These are phyloP conservation scores for Campoletis sonorensis DNA, from an alignment of 1,140 invertebrate species.

Conservation along the genomic window DNA sequence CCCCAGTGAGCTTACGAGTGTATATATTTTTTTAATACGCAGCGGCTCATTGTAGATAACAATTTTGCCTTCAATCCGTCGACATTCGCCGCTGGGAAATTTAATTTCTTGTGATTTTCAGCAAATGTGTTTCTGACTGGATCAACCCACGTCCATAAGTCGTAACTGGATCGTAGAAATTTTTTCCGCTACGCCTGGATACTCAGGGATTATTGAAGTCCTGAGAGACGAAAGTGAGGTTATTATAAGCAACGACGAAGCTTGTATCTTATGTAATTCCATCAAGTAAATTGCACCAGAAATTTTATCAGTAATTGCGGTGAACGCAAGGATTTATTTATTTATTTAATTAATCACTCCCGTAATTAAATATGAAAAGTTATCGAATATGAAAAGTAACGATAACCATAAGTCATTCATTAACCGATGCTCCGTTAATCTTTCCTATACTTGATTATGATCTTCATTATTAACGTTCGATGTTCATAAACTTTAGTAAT, in stretches of 20 bases:
- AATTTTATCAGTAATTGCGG: neutral
- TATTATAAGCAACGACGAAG: neutral
- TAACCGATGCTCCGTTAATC: slow-evolving; percentile 3
- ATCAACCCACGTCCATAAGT: neutral
- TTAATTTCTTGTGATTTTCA: slow-evolving; percentile 9
- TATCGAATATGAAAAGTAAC: neutral
- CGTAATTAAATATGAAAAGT: neutral
- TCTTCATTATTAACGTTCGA: slow-evolving; percentile 5
- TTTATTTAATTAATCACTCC: neutral
- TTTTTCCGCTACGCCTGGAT: neutral
- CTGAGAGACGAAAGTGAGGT: neutral
- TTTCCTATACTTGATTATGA: slow-evolving; percentile 17
- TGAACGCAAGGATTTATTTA: neutral
- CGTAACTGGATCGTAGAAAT: neutral
- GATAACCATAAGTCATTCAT: neutral
- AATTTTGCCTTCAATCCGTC: slow-evolving; percentile 14
- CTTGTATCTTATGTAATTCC: neutral
- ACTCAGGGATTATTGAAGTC: neutral
- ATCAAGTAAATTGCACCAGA: neutral
- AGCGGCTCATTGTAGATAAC: neutral
- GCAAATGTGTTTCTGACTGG: neutral
- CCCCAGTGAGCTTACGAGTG: slow-evolving; percentile 1
- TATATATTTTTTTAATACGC: neutral
- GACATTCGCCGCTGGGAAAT: slow-evolving; percentile 24
- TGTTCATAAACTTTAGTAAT: slow-evolving; percentile 2